Base-by-base conservation (phyloP, 2,797 vertebrate species). In the Microctenopoma lineatum region DNA sequence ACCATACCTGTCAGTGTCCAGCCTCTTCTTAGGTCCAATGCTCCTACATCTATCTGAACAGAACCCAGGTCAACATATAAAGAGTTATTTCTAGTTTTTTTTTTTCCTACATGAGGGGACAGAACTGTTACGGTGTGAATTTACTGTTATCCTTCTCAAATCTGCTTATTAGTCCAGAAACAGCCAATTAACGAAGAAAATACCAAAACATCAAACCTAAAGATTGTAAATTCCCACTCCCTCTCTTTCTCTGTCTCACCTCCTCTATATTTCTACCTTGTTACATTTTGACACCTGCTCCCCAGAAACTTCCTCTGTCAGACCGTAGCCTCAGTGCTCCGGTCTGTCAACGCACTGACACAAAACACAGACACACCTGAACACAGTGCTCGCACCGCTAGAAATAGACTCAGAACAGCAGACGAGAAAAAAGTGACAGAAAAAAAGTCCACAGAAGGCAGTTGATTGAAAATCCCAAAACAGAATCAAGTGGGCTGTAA, bases 201-300 rank as follows among this genome's bases (percentile, higher is more conserved):
- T 32, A 32, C 5, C 5, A 32, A 32, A 7, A 39, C 12, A 39
- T 12, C 13, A 16, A 42, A 42, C 2, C 34, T 10, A 5, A 0
- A 21, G 58, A 32, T 18, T 6, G 3, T 14, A 44, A 50, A 14
- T 59, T 18, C 39, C 25, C 57, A 1, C 12, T 3, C 7, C 36
- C 18, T 0, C 16, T 4, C 50, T 48, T 5, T 44, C 25, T 52
- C 26, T 25, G 15, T 68, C 62, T 70, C 15, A 4, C 59, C 53
- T 41, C 38, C 48, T 59, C 10, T 61, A 4, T 52, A 56, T 77
- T 81, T 84, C 85, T 65, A 76, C 74, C 84, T 77, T 84, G 79
- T 86, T 87, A 82, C 72, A 76, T 87, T 80, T 51, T 74, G 84
- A 89, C 87, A 90, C 75, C 86, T 89, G 85, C 84, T 91, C 81